A percentile compares a stretch with the other conserved stretches of the same genome.
Evolutionary conservation across 2,797 vertebrate genomes (phyloP).

Genomic region (Galagoides demidoff): DNA sequence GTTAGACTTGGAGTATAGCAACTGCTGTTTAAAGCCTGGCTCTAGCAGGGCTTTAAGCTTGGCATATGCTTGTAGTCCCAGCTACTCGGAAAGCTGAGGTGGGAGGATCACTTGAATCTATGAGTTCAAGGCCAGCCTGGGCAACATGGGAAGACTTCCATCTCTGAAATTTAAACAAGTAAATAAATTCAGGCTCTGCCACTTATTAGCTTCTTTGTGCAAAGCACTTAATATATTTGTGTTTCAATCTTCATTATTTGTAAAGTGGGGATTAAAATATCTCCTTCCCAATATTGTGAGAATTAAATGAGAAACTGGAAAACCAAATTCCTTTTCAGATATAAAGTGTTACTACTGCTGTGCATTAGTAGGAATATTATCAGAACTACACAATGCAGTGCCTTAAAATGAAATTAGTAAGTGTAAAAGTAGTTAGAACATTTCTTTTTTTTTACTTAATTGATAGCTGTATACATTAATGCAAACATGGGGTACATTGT

Average conservation of each 20-base stretch:
- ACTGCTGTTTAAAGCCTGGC: slow-evolving; percentile 23
- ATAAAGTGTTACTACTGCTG: background rate
- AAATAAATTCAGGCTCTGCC: background rate
- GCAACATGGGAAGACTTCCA: background rate
- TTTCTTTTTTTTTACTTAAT: too few species aligned
- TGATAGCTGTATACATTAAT: too few species aligned
- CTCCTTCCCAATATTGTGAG: background rate
- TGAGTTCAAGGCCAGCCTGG: background rate
- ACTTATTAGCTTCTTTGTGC: slow-evolving; percentile 4
- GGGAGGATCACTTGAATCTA: background rate
- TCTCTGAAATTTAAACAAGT: background rate
- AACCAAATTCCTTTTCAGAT: slow-evolving; percentile 42
- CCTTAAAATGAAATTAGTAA: slow-evolving; percentile 16
- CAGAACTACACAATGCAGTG: background rate
- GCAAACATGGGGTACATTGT: too few species aligned
- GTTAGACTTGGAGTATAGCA: background rate
- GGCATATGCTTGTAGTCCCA: background rate
- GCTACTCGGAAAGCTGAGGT: background rate
- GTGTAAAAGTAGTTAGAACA: slow-evolving; percentile 9
- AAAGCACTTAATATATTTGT: background rate
- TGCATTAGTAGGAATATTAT: background rate
- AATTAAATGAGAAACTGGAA: slow-evolving; percentile 38
- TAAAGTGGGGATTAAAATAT: slow-evolving; percentile 12
- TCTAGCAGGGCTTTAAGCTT: background rate
- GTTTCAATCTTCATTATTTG: slow-evolving; percentile 45